phyloP scores from a whole-genome alignment of 2,888 invertebrate genomes.

The Macrosiphum euphorbiae region DNA sequence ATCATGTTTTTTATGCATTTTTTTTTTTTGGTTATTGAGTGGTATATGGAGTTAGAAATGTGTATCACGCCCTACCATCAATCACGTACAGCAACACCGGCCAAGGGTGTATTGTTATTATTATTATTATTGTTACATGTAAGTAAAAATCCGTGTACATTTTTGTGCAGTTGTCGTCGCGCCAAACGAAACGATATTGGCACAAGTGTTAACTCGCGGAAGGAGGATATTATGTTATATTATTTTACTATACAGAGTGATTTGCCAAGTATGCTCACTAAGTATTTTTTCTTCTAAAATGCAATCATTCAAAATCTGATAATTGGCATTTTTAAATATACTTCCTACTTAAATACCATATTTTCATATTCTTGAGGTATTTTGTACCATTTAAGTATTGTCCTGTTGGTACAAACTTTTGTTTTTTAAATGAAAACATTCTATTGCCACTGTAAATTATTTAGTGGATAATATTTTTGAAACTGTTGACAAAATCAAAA shows the following conservation, averaged over 20 bases:
- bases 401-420: background rate
- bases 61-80: background rate
- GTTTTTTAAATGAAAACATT: background rate
- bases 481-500: no score
- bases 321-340: background rate
- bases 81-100: background rate
- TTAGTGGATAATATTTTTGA: no score
- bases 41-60: background rate
- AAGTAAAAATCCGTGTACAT: slow-evolving; percentile 46
- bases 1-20: background rate
- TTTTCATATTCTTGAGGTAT: background rate
- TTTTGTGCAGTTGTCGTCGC: slow-evolving; percentile 28
- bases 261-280: background rate
- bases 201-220: background rate
- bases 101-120: background rate
- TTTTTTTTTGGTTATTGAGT: background rate
- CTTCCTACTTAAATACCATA: background rate
- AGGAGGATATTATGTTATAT: background rate
- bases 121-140: background rate
- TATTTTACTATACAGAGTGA: background rate
- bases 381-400: background rate
- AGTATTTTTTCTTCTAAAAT: background rate
- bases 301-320: background rate
- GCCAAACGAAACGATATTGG: slow-evolving; percentile 28
- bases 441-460: no score